A percentile compares a stretch with the other conserved stretches of the same genome.
Evolutionary conservation across 1,140 invertebrate genomes (phyloP).

Genomic region (Oppia nitens): DNA sequence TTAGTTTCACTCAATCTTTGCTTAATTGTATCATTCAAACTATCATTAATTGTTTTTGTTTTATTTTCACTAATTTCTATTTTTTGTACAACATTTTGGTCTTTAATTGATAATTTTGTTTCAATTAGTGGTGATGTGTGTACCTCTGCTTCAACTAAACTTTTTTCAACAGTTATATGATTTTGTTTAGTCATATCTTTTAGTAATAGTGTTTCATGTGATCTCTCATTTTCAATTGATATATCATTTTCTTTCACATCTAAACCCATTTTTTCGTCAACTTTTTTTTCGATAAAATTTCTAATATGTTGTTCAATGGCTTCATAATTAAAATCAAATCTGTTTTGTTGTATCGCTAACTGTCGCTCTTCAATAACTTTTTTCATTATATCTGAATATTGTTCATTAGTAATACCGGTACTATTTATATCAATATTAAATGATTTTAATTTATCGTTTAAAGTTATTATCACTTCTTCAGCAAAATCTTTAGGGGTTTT

Average conservation of each 20-base stretch:
- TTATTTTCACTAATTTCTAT: background rate
- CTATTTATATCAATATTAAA: background rate
- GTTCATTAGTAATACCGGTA: background rate
- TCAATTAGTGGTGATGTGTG: background rate
- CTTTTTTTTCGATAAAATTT: conserved; percentile 5
- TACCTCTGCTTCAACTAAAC: background rate
- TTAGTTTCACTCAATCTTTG: no score
- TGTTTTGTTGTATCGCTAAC: background rate
- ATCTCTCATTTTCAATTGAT: background rate
- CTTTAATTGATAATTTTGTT: no score
- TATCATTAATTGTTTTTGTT: background rate
- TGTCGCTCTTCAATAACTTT: conserved; percentile 1
- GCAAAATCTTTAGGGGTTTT: background rate
- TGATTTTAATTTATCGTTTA: background rate
- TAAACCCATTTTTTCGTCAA: background rate
- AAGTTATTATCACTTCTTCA: background rate
- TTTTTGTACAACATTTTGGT: background rate
- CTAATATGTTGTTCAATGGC: conserved; percentile 2
- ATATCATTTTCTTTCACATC: background rate
- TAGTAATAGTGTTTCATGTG: background rate
- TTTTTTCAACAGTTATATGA: background rate
- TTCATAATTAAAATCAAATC: conserved; percentile 10
- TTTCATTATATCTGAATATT: background rate
- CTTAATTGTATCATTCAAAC: no score
- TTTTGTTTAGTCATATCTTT: background rate